Base-by-base conservation (phyloP, 1,140 invertebrate species). In the Formica selysi region DNA sequence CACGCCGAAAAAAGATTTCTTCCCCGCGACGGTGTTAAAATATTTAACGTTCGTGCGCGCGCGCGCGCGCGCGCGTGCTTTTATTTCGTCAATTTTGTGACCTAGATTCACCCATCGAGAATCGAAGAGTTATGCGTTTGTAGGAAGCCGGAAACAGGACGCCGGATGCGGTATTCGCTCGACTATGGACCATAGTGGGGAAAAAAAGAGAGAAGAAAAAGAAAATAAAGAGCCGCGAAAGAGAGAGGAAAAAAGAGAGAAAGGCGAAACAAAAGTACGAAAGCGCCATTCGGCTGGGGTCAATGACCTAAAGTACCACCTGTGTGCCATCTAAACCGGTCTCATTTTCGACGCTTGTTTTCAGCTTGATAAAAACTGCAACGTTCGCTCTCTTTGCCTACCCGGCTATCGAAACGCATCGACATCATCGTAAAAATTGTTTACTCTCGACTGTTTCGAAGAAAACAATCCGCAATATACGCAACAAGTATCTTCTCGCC, bases 321-420 rank as follows among this genome's bases (percentile, higher is more conserved):
- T 90, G 84, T 89, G 67, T 44, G 78, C 89, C 59, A 32, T 32
- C 84, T 83, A 61, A 89, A 86, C 71, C 78, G 88, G 51, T 89
- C 85, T 85, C 70, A 64, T 89, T 89, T 89, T 86, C 54, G 62
- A 11, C 87, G 79, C 57, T 85, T 76, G 71, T 71, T 61, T 61
- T 70, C 61, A 32, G 44, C 32, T 32, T 48, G 64, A 76, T 59
- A 73, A 59, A 73, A 59, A 67, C 26, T 6, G 54, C 19, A 44
- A 41, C 57, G 48, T 8, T 4, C n/a, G 22, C 11, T 54, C 48
- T 36, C 13, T 0, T 11, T 8, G 26, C 19, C 8, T 7, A 0
- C 16, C 11, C n/a, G 10, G 8, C 22, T 29, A 26, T 36, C 51
- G 62, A 0, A 11, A 8, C 29, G 57, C 16, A 51, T 51, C 48